Evolutionary conservation across 2,113 vertebrate species (phyloP).

Genomic region (Mormoops blainvillei): DNA sequence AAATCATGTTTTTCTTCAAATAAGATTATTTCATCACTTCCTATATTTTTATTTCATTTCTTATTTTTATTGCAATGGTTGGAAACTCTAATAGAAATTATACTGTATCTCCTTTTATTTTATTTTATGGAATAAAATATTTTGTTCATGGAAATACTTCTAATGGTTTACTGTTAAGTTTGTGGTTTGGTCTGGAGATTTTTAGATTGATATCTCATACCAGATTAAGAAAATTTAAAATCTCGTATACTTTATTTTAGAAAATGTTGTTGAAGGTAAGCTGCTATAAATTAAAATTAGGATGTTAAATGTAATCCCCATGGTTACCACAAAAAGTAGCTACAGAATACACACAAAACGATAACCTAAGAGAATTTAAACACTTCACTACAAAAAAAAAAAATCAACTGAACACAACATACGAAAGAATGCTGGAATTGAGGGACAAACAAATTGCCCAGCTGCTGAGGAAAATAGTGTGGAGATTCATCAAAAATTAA

Average conservation of each 20-base stretch:
- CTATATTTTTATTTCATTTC: neutral
- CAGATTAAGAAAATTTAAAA: constrained; percentile 8
- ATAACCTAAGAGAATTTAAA: neutral
- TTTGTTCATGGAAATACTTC: neutral
- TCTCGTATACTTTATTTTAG: neutral
- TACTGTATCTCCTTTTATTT: neutral
- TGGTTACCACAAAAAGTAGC: neutral
- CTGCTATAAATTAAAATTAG: neutral
- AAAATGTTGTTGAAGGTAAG: neutral
- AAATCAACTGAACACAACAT: neutral
- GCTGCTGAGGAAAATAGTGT: neutral
- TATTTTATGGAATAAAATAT: too few relatives aligned
- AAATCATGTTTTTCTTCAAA: neutral
- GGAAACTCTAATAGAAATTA: neutral
- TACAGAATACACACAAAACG: neutral
- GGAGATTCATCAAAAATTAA: neutral
- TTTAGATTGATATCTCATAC: neutral
- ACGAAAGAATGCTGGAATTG: neutral
- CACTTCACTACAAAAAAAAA: neutral
- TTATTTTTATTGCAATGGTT: neutral
- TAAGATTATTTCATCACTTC: neutral
- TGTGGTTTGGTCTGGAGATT: neutral
- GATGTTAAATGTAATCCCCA: neutral
- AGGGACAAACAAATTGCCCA: neutral
- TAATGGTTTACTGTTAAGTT: neutral